phyloP scores from a whole-genome alignment of 2,888 invertebrate genomes.

The Dolichopus griseipennis region DNA sequence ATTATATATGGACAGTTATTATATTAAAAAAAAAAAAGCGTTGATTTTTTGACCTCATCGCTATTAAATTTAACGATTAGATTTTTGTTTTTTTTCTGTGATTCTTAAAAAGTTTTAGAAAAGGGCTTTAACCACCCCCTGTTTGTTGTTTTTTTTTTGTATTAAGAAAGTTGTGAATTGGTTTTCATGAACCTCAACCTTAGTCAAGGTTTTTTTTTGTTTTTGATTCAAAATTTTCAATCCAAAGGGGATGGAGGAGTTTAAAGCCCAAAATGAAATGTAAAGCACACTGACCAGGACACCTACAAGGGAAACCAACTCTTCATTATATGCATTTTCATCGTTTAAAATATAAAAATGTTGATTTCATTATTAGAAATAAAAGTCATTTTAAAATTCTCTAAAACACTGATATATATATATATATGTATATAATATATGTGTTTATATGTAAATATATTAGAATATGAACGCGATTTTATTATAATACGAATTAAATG shows the following conservation, averaged over 20 bases:
- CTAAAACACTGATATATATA: not conserved
- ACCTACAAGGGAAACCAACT: too few relatives aligned
- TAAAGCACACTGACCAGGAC: too few relatives aligned
- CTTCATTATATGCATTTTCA: not conserved
- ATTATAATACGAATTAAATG: not conserved
- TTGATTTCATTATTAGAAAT: not conserved
- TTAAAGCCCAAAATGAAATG: too few relatives aligned
- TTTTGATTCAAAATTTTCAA: too few relatives aligned
- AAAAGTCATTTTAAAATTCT: not conserved
- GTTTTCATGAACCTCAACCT: not conserved
- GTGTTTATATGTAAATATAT: too few relatives aligned
- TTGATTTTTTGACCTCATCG: not conserved
- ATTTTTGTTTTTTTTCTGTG: not conserved
- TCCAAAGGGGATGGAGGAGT: too few relatives aligned
- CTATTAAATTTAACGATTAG: not conserved
- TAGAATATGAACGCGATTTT: not conserved
- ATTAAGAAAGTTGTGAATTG: not conserved
- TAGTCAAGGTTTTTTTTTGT: not conserved
- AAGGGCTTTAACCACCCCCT: too few relatives aligned
- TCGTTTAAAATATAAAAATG: not conserved
- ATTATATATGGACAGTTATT: too few relatives aligned
- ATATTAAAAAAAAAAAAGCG: not conserved
- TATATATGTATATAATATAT: not conserved
- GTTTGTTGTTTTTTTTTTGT: too few relatives aligned
- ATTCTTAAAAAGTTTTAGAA: too few relatives aligned